Evolutionary conservation across 2,113 vertebrate species (phyloP), one percentile per base, ranked within the genome.

Genomic region (Semnornis frantzii): DNA sequence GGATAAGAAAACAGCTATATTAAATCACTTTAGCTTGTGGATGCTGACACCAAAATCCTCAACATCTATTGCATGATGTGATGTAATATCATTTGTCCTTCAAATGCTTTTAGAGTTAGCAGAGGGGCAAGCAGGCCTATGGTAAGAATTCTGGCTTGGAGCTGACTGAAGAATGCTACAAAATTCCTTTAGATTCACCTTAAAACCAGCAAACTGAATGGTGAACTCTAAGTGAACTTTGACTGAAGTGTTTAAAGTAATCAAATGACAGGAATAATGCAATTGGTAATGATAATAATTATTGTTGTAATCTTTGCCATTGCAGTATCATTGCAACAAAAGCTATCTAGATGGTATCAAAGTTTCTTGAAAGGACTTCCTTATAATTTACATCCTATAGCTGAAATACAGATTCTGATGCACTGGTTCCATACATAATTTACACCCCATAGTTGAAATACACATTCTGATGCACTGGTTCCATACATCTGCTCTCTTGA

Each of bases 401-500:
- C 84, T 97, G 95, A 97, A 98, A 94, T 74, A 92, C 75, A 94
- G 93, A 96, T 92, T 80, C 87, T 94, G 91, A 95, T 96, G 80
- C 86, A 93, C 93, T 94, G 70, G 86, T 95, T 90, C 91, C 57
- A 82, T 97, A 96, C 97, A 98, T 98, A 46, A 46, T 46, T 95
- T 93, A 96, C 94, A 68, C 81, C 62, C 84, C 30, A 54, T 63
- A 55, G 91, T 83, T 97, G 95, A 97, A 98, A 94, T 74, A 92
- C 75, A 94, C 93, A 96, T 92, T 81, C 87, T 94, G 91, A 95
- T 96, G 76, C 87, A 94, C 93, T 94, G 70, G 86, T 95, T 89
- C 91, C 57, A 82, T 97, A 96, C 97, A 98, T 98, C 97, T 98
- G 97, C 94, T 98, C 91, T 78, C 91, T 93, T 98, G 98, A 98